Evolutionary conservation across 2,113 vertebrate genomes (phyloP).

Genomic region (Scortum barcoo): DNA sequence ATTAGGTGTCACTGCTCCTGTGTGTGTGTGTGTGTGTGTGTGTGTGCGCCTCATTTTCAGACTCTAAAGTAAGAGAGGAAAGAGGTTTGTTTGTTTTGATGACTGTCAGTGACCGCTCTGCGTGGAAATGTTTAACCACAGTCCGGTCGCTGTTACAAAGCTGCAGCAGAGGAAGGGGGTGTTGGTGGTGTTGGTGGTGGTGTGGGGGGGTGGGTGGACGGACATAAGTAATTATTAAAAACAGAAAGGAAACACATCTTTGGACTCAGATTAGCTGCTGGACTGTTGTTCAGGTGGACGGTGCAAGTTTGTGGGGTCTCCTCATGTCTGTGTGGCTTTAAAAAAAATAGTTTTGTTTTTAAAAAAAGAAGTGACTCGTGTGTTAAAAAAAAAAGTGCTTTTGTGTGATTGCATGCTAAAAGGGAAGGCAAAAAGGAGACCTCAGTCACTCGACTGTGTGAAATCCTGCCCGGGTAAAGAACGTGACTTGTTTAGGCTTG

Average conservation of each 20-base stretch:
- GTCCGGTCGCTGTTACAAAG: constrained; percentile 64
- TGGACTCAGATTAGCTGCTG: constrained; percentile 29
- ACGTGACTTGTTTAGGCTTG: constrained; percentile 86
- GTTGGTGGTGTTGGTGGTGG: too few species aligned
- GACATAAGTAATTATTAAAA: constrained; percentile 62
- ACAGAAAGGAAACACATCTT: constrained; percentile 29
- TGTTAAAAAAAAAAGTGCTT: constrained; percentile 52
- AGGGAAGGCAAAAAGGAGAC: constrained; percentile 51
- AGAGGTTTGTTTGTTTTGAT: constrained; percentile 75
- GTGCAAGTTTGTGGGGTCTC: constrained; percentile 3
- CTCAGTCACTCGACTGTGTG: constrained; percentile 78
- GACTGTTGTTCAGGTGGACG: constrained; percentile 39
- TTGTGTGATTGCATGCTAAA: constrained; percentile 27
- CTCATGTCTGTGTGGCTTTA: not conserved
- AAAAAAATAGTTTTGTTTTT: not conserved
- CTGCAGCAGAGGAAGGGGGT: constrained; percentile 50
- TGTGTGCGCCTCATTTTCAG: constrained; percentile 66
- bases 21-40: too few species aligned
- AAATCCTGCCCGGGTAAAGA: constrained; percentile 81
- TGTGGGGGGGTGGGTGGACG: too few species aligned
- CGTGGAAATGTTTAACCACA: constrained; percentile 75
- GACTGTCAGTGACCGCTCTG: constrained; percentile 60
- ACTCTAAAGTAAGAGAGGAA: constrained; percentile 57
- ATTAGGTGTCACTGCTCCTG: constrained; percentile 74
- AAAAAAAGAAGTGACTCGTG: not conserved